Conservation (phyloP, 2,797 vertebrate species). For the Melanotaenia boesemani region DNA sequence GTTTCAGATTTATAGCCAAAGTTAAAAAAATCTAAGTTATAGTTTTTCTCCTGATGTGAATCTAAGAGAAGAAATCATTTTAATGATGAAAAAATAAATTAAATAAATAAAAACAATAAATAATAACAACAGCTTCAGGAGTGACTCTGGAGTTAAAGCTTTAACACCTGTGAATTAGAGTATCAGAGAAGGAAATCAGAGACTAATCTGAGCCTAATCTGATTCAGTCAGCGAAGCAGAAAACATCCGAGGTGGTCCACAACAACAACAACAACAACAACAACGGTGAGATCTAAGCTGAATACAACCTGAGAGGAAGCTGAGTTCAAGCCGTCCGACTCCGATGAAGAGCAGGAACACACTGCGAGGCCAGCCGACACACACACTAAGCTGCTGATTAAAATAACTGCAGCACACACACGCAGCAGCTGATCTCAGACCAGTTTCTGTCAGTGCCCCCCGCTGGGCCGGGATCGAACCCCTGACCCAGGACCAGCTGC, state of each 20-base stretch:
- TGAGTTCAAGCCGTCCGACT: constrained; percentile 28
- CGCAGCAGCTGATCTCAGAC: constrained; percentile 9
- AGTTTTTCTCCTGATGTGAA: neutral
- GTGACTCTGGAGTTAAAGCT: too few relatives aligned
- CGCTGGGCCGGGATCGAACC: rapidly evolving
- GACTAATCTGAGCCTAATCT: neutral
- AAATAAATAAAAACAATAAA: too few relatives aligned
- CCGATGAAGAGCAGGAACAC: constrained; percentile 22
- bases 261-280: neutral
- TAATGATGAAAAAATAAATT: too few relatives aligned
- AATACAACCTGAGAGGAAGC: constrained; percentile 76
- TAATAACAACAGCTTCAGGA: too few relatives aligned
- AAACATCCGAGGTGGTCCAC: constrained; percentile 22
- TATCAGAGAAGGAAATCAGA: neutral
- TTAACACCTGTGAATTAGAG: neutral
- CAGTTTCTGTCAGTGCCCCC: neutral
- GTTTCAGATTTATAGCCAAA: neutral
- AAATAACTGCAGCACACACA: constrained; percentile 59
- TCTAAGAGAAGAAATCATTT: too few relatives aligned
- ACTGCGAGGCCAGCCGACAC: constrained; percentile 22
- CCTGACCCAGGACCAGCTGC: constrained; percentile 24
- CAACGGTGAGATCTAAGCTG: neutral
- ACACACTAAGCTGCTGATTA: constrained; percentile 64
- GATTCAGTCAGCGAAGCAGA: neutral
- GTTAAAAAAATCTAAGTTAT: too few relatives aligned